A percentile compares a stretch with the other conserved stretches of the same genome.
These are phyloP conservation scores for Eleginops maclovinus DNA, from an alignment of 2,113 vertebrate species.

Conservation along the genomic window DNA sequence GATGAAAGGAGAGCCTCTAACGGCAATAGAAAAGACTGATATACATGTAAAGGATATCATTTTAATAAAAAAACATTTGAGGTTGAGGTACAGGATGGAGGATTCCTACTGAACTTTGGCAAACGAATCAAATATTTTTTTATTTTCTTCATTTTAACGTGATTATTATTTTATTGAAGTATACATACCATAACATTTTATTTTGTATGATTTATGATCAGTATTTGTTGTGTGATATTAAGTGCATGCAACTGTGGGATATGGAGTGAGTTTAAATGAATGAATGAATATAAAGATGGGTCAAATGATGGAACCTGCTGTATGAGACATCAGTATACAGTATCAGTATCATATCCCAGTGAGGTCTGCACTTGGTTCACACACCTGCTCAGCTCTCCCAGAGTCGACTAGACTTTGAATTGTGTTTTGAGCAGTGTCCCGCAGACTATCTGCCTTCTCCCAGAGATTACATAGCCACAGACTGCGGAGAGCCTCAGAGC, in stretches of 20 bases:
- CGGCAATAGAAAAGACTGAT: constrained; percentile 1
- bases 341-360: neutral
- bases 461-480: constrained; percentile 73
- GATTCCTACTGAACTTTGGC: neutral
- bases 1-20: constrained; percentile 12
- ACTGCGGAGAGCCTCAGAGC: constrained; percentile 68
- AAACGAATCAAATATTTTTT: neutral
- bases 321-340: too few relatives aligned
- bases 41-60: constrained; percentile 7
- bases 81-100: neutral
- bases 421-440: constrained; percentile 57
- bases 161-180: neutral
- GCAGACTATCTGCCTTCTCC: constrained; percentile 58
- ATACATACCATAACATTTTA: neutral
- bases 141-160: neutral
- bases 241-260: neutral
- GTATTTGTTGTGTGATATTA: neutral
- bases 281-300: neutral
- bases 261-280: neutral
- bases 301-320: constrained; percentile 1
- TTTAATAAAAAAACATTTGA: neutral
- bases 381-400: constrained; percentile 15
- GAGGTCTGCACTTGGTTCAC: constrained; percentile 26
- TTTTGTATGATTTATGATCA: neutral
- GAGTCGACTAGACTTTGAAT: constrained; percentile 45